Conservation (phyloP, 2,888 invertebrate genomes). For the Torymus texanus region DNA sequence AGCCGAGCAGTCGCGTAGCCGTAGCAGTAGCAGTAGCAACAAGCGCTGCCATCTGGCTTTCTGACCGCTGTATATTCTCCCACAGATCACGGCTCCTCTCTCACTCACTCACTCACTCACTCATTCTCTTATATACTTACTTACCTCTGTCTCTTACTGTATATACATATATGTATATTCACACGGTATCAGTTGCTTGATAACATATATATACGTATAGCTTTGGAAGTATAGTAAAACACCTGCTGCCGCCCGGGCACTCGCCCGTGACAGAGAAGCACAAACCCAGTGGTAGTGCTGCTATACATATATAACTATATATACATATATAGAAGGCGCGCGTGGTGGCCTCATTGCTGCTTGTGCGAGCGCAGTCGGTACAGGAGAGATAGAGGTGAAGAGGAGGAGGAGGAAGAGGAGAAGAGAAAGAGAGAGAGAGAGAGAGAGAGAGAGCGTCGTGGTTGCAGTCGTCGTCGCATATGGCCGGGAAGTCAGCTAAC, state of each 20-base stretch:
- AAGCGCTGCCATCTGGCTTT: slow-evolving; percentile 25
- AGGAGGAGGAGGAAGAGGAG: not conserved
- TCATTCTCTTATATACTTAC: too few relatives aligned
- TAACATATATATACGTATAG: too few relatives aligned
- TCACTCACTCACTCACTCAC: not conserved
- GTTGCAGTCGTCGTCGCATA: slow-evolving; percentile 29
- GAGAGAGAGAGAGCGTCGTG: not conserved
- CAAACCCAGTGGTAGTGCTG: not conserved
- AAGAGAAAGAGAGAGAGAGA: not conserved
- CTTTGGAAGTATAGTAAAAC: not conserved
- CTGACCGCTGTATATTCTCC: not conserved
- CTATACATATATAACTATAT: not conserved
- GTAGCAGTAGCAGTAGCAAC: not conserved
- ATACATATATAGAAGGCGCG: not conserved
- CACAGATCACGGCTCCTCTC: not conserved
- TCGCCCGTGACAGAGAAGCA: slow-evolving; percentile 34
- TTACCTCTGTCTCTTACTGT: too few relatives aligned
- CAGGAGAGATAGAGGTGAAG: too few relatives aligned
- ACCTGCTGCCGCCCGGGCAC: slow-evolving; percentile 39
- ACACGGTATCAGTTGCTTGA: too few relatives aligned
- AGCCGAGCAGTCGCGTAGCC: not conserved
- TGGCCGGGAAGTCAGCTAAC: slow-evolving; percentile 30
- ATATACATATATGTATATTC: too few relatives aligned
- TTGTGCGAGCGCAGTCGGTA: too few relatives aligned
- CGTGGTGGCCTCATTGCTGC: too few relatives aligned